phyloP scores from a whole-genome alignment of 2,797 vertebrate species.

The Microctenopoma stevenorrisi region DNA sequence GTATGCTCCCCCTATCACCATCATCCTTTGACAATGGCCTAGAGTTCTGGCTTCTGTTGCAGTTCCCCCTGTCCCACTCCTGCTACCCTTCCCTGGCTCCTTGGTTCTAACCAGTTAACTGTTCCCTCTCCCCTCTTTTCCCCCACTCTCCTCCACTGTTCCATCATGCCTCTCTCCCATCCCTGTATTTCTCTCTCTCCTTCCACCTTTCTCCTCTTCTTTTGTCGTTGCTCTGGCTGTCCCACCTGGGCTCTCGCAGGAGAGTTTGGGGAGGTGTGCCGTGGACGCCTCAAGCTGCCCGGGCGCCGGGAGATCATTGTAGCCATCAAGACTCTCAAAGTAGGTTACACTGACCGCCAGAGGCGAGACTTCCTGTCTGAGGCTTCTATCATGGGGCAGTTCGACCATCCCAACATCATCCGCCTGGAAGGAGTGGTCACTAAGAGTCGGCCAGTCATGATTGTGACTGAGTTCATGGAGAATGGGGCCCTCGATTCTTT shows the following conservation, averaged over 20 bases:
- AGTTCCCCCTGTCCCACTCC: constrained; percentile 68
- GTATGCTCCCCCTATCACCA: constrained; percentile 53
- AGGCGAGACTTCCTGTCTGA: constrained; percentile 96
- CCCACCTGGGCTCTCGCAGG: constrained; percentile 81
- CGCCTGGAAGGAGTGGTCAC: constrained; percentile 97
- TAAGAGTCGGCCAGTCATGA: constrained; percentile 98
- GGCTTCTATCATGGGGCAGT: constrained; percentile 99
- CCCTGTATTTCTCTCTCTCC: constrained; percentile 54
- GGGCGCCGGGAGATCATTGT: constrained; percentile 97
- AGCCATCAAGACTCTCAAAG: constrained; percentile 98
- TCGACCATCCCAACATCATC: constrained; percentile 98
- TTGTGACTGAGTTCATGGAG: constrained; percentile 99
- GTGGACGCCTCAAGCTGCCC: constrained; percentile 95
- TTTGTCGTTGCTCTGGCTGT: constrained; percentile 66
- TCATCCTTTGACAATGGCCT: constrained; percentile 65
- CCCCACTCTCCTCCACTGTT: constrained; percentile 78
- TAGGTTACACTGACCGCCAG: constrained; percentile 96
- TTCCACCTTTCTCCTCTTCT: constrained; percentile 57
- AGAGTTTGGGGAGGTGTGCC: constrained; percentile 98
- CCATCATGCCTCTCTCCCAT: constrained; percentile 75
- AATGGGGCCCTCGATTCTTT: constrained; percentile 97
- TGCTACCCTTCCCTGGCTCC: constrained; percentile 77
- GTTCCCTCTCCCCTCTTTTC: constrained; percentile 74
- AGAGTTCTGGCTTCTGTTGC: constrained; percentile 77
- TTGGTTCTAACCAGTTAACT: constrained; percentile 83